Evolutionary conservation across 1,140 invertebrate species (phyloP).

Genomic region (Drosophila leontia): DNA sequence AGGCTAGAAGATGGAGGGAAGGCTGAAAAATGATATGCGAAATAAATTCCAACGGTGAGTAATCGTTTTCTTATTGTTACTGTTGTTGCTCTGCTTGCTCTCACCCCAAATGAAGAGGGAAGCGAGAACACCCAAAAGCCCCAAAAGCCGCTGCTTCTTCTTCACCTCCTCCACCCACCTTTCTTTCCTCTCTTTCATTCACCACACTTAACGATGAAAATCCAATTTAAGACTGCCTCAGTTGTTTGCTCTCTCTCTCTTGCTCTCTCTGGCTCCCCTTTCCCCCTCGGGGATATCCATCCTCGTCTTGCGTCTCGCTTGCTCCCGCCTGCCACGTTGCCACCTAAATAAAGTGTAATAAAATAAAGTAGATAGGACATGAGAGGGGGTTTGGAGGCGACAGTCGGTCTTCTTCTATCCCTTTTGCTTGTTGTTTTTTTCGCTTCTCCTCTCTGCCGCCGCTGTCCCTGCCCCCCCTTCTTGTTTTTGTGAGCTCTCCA

Average conservation of each 20-base stretch:
- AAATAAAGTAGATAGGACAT: conserved; percentile 81
- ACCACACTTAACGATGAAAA: conserved; percentile 82
- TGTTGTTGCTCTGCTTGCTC: conserved; percentile 6
- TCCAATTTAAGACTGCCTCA: conserved; percentile 80
- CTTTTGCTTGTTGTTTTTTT: conserved; percentile 17
- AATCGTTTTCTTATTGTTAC: conserved; percentile 72
- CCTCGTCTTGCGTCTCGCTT: conserved; percentile 5
- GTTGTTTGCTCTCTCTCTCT: conserved; percentile 48
- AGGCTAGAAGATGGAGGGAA: not conserved
- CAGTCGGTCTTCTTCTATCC: conserved; percentile 19
- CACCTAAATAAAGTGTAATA: conserved; percentile 76
- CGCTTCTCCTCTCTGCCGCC: conserved; percentile 4
- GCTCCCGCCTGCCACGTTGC: not conserved
- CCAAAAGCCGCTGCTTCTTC: conserved; percentile 39
- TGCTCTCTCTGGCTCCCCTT: conserved; percentile 25
- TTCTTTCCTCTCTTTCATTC: conserved; percentile 42
- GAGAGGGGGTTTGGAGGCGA: conserved; percentile 24
- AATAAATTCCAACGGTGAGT: conserved; percentile 85
- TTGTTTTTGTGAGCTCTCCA: conserved; percentile 63
- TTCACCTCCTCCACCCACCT: not conserved
- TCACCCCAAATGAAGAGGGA: not conserved
- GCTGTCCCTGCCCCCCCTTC: conserved; percentile 9
- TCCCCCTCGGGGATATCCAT: conserved; percentile 29
- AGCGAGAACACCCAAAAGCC: conserved; percentile 62
- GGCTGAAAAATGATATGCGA: conserved; percentile 77